These are phyloP conservation scores for Drosophila lowei DNA, from an alignment of 1,140 invertebrate genomes.

Conservation along the genomic window DNA sequence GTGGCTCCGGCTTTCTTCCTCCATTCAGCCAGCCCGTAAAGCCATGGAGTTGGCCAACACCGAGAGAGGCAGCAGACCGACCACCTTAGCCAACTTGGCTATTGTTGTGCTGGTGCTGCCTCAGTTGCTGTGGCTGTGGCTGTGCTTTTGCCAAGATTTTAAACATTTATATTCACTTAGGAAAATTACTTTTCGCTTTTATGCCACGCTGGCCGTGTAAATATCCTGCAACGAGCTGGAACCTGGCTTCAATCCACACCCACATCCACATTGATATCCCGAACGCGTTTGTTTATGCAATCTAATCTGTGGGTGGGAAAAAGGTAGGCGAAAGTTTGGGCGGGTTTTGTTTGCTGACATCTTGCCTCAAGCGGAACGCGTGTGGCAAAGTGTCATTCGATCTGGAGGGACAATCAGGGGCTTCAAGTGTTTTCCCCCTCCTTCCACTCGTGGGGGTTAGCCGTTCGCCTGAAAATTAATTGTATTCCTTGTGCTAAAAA, in stretches of 20 bases:
- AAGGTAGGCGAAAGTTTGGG: conserved; percentile 3
- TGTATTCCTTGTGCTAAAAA: conserved; percentile 42
- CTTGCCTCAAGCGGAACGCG: conserved; percentile 44
- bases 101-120: conserved; percentile 20
- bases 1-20: conserved; percentile 19
- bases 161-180: conserved; percentile 82
- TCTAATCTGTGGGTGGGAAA: conserved; percentile 55
- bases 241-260: conserved; percentile 29
- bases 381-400: conserved; percentile 29
- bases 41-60: background rate
- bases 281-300: conserved; percentile 66
- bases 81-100: conserved; percentile 6
- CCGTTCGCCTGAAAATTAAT: conserved; percentile 53
- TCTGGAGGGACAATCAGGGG: conserved; percentile 13
- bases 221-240: conserved; percentile 61
- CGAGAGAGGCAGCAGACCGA: conserved; percentile 3
- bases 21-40: conserved; percentile 5
- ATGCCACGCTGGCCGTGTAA: conserved; percentile 69
- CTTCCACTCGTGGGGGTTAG: conserved; percentile 26
- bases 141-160: conserved; percentile 57
- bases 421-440: conserved; percentile 27
- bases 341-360: conserved; percentile 57
- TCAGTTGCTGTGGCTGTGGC: conserved; percentile 5
- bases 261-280: conserved; percentile 43
- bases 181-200: conserved; percentile 80